These are phyloP conservation scores for Rhynchotus rufescens DNA, from an alignment of 2,797 vertebrate species.

Conservation along the genomic window DNA sequence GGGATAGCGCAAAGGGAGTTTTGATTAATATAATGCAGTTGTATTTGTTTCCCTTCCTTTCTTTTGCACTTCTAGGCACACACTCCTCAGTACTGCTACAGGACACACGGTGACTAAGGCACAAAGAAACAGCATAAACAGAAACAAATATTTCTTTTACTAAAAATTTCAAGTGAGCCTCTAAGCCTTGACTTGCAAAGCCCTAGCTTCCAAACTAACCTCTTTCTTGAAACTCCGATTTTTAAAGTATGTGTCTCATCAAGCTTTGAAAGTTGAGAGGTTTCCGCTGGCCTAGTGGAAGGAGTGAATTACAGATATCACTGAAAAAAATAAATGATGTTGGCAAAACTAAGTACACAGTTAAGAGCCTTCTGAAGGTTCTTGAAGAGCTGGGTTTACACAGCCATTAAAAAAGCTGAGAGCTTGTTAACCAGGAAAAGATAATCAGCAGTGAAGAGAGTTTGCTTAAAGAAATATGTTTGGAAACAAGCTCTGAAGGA, in stretches of 20 bases:
- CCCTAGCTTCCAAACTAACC: too few species aligned
- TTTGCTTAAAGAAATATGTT: not conserved
- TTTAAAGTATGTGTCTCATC: not conserved
- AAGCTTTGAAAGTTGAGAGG: not conserved
- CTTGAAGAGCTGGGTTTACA: not conserved
- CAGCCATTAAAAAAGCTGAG: not conserved
- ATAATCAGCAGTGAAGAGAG: not conserved
- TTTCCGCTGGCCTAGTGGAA: not conserved
- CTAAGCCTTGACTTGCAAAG: not conserved
- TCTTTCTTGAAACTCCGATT: not conserved
- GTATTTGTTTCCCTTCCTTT: not conserved
- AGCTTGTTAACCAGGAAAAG: not conserved
- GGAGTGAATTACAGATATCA: not conserved
- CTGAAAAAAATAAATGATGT: not conserved
- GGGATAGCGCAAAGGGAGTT: not conserved
- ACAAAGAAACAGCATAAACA: not conserved
- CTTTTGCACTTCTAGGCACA: not conserved
- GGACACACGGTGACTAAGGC: not conserved
- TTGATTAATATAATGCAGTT: not conserved
- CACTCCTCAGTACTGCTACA: not conserved
- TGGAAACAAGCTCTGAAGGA: not conserved
- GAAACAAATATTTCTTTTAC: not conserved
- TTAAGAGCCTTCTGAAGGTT: not conserved
- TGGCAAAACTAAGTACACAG: not conserved
- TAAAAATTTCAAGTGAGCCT: not conserved